Base-by-base conservation (phyloP, 2,888 invertebrate genomes). In the Sinodicranocentrus sp. region DNA sequence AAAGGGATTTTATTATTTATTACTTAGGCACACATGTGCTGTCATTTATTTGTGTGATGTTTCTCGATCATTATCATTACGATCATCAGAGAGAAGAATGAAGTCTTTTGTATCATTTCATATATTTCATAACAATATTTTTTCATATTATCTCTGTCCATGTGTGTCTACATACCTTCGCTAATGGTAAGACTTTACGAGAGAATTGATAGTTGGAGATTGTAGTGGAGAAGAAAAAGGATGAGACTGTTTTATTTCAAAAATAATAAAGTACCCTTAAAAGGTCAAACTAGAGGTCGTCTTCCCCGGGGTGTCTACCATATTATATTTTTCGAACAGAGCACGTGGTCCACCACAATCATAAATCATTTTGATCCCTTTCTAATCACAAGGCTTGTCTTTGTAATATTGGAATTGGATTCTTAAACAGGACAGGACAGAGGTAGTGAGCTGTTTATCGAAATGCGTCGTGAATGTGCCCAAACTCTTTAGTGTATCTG, bases 191-290 rank as follows among this genome's bases (percentile, higher is more conserved):
- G 48, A 75, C 75, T 48, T 33, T 75, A 75, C 52, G 59, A 61
- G 70, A 61, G 68, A 44, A 26, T 57, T 54, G 25, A 59, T 59
- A 67, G 61, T 75, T 54, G 25, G 57, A 6, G 2, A 57, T 57
- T n/a, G 57, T 5, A 17, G 15, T 63, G 23, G 54, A 39, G 2
- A 57, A 70, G 48, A 52, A 26, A 71, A 71, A 79, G 71, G 71
- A 79, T 71, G 79, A 79, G 21, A 71, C 79, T 68, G 57, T 73
- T 39, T 73, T 73, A 57, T 80, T 73, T 57, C 25, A 52, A 26
- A 80, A 73, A 72, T 87, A 87, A 86, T 87, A 85, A 87, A 88
- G 86, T 87, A 86, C 87, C 87, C 87, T 86, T 85, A 87, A 85
- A 86, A 87, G 88, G 88, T 87, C 87, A 87, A 65, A 67, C 71